A percentile compares a stretch with the other conserved stretches of the same genome.
Evolutionary conservation across 2,797 vertebrate genomes (phyloP).

Genomic region (Acropternis orthonyx): DNA sequence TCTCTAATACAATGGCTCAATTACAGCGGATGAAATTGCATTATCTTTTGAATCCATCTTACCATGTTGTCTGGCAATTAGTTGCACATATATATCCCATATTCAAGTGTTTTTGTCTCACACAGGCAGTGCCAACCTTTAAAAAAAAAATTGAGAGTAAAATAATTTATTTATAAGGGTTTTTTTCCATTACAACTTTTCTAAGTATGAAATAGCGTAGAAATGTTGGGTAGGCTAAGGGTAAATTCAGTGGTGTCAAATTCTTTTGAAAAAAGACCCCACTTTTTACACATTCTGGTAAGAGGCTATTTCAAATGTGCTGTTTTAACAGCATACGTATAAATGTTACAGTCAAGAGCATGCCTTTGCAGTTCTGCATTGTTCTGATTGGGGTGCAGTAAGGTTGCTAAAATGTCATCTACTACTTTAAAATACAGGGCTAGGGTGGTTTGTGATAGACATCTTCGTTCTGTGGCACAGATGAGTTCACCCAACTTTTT

Average conservation of each 20-base stretch:
- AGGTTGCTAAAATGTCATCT: background rate
- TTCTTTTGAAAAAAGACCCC: background rate
- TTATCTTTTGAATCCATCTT: slow-evolving; percentile 63
- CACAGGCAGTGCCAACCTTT: background rate
- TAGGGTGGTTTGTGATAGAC: background rate
- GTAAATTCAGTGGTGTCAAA: background rate
- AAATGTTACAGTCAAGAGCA: background rate
- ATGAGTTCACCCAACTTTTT: background rate
- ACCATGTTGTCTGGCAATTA: background rate
- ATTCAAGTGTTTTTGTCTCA: background rate
- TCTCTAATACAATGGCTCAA: slow-evolving; percentile 45
- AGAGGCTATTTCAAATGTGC: background rate
- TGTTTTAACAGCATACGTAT: background rate
- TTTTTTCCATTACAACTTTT: background rate
- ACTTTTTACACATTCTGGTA: background rate
- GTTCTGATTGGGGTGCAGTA: background rate
- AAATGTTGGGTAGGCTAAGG: background rate
- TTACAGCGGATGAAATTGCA: slow-evolving; percentile 68
- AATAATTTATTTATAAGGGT: background rate
- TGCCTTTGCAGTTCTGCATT: background rate
- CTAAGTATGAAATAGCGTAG: background rate
- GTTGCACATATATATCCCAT: background rate
- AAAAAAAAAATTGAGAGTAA: background rate
- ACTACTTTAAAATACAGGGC: background rate
- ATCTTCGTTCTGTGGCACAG: background rate